Base-by-base conservation (phyloP, 2,113 vertebrate species). In the Nothocercus julius region DNA sequence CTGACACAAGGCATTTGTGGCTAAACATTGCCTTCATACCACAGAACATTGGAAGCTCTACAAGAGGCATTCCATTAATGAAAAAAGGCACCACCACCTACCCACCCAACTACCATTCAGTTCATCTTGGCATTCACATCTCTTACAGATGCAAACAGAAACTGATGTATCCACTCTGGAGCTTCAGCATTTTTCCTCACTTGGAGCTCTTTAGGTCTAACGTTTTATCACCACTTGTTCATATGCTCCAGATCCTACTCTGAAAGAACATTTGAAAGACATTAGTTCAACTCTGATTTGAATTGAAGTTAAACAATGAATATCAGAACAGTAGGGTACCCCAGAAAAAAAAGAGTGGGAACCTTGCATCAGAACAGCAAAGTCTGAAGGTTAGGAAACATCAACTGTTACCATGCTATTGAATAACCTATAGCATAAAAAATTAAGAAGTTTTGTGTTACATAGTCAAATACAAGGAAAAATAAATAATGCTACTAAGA, bases 181-280 rank as follows among this genome's bases (percentile, higher is more conserved):
- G 32, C 28, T 90, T 40, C 69, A 47, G 4, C 56, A 69, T 88
- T 64, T 92, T 12, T 82, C 9, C 42, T 75, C 4, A 18, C 5
- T 34, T 74, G 11, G 63, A 36, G 73, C 58, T 19, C 21, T 87
- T 85, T 68, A 79, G 73, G 90, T 95, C 97, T 98, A 99, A 88
- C 97, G 98, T 97, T 99, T 99, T 94, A 99, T 99, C 97, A 99
- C 99, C 82, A 99, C 99, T 98, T 99, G 99, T 95, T 99, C 99
- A 75, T 98, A 99, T 34, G 98, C 98, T 96, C 99, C 99, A 85
- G 98, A 98, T 75, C 98, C 98, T 18, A 89, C 98, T 97, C 99
- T 99, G 96, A 96, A 98, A 97, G 3, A 84, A 92, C 5, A 45
- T 47, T 28, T 32, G 10, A 34, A 82, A 91, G 45, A 86, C 85